Evolutionary conservation across 1,140 invertebrate species (phyloP).

Genomic region (Aphelinus certus): DNA sequence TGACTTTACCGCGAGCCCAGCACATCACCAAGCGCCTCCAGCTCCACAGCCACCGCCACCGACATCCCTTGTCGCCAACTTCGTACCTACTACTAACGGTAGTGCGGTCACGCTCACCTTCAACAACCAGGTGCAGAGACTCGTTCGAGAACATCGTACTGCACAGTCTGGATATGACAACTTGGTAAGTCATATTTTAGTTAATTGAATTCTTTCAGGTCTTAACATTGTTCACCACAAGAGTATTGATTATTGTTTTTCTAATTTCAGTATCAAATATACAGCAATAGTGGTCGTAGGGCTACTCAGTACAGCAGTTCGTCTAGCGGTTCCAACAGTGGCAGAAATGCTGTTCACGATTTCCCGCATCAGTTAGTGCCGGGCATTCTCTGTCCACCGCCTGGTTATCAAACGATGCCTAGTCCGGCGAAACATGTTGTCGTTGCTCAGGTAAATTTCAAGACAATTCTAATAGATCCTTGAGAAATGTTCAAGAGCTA

Average conservation of each 20-base stretch:
- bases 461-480: not conserved
- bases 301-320: conserved; percentile 69
- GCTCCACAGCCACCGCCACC: conserved; percentile 72
- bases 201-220: not conserved
- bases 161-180: conserved; percentile 74
- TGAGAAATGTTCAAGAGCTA: not conserved
- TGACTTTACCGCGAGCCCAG: conserved; percentile 68
- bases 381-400: conserved; percentile 87
- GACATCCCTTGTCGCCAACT: conserved; percentile 71
- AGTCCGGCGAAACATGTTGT: conserved; percentile 90
- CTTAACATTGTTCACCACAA: not conserved
- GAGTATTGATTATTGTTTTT: conserved; percentile 5
- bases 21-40: conserved; percentile 68
- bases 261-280: conserved; percentile 83
- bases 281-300: conserved; percentile 77
- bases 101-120: conserved; percentile 87
- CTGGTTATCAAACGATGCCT: conserved; percentile 85
- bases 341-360: conserved; percentile 65
- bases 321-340: conserved; percentile 60
- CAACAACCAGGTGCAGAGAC: conserved; percentile 81
- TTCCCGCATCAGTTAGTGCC: conserved; percentile 90
- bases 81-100: conserved; percentile 80
- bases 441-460: conserved; percentile 70
- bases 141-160: conserved; percentile 70
- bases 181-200: conserved; percentile 59